phyloP scores from a whole-genome alignment of 2,888 invertebrate species.

The Drepana falcataria region DNA sequence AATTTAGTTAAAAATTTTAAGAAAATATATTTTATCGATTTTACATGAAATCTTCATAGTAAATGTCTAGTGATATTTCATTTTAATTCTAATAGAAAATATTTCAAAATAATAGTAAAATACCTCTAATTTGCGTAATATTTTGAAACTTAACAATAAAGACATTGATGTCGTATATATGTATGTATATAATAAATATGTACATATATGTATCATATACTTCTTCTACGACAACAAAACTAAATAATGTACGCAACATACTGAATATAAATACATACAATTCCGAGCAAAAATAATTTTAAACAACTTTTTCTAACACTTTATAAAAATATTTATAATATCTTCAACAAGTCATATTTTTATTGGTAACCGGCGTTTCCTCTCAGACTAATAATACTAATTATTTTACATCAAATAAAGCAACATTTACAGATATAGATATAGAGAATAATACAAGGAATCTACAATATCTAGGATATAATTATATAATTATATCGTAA shows the following conservation, averaged over 20 bases:
- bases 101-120: conserved; percentile 52
- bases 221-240: conserved; percentile 32
- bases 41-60: conserved; percentile 32
- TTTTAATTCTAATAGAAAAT: conserved; percentile 45
- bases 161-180: conserved; percentile 13
- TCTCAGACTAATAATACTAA: conserved; percentile 78
- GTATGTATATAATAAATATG: conserved; percentile 1
- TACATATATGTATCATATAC: conserved; percentile 18
- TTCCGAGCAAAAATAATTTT: conserved; percentile 53
- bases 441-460: conserved; percentile 45
- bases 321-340: conserved; percentile 71
- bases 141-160: conserved; percentile 70
- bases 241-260: conserved; percentile 69
- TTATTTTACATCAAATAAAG: conserved; percentile 69
- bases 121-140: conserved; percentile 60
- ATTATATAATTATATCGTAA: conserved; percentile 36
- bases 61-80: conserved; percentile 37
- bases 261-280: conserved; percentile 41
- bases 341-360: conserved; percentile 76
- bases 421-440: conserved; percentile 68
- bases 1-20: conserved; percentile 56
- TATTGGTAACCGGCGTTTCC: conserved; percentile 79
- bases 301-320: conserved; percentile 69
- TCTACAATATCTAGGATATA: conserved; percentile 60
- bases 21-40: conserved; percentile 29